A percentile compares a stretch with the other conserved stretches of the same genome.
phyloP scores from a whole-genome alignment of 2,888 invertebrate genomes.

The Leucoptera coffeella region DNA sequence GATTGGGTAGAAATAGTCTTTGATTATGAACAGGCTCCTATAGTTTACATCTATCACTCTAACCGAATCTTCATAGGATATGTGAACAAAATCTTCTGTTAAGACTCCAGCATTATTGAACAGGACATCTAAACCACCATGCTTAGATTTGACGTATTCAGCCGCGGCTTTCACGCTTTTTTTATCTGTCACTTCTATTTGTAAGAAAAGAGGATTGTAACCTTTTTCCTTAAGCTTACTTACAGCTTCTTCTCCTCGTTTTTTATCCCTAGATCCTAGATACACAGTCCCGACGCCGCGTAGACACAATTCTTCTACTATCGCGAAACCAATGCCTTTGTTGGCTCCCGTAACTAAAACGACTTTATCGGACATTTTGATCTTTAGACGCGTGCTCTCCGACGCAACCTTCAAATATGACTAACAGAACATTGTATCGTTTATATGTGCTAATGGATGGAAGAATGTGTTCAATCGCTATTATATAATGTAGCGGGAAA shows the following conservation, averaged over 20 bases:
- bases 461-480: no score
- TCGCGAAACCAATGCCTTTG: conserved; percentile 64
- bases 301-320: conserved; percentile 60
- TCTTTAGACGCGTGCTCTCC: no score
- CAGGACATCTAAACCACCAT: conserved; percentile 66
- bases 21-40: conserved; percentile 24
- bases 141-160: conserved; percentile 48
- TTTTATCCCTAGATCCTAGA: conserved; percentile 58
- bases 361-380: conserved; percentile 26
- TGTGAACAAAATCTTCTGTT: conserved; percentile 27
- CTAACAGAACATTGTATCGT: no score
- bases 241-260: conserved; percentile 54
- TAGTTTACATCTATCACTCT: conserved; percentile 30
- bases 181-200: conserved; percentile 59
- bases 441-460: no score
- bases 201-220: conserved; percentile 54
- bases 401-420: no score
- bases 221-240: conserved; percentile 49
- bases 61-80: conserved; percentile 35
- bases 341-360: conserved; percentile 63
- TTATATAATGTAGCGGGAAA: no score
- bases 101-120: conserved; percentile 68
- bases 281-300: conserved; percentile 64
- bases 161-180: conserved; percentile 53
- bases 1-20: conserved; percentile 58